Conservation (phyloP, 2,888 invertebrate genomes). For the Oxystoma pomonae region DNA sequence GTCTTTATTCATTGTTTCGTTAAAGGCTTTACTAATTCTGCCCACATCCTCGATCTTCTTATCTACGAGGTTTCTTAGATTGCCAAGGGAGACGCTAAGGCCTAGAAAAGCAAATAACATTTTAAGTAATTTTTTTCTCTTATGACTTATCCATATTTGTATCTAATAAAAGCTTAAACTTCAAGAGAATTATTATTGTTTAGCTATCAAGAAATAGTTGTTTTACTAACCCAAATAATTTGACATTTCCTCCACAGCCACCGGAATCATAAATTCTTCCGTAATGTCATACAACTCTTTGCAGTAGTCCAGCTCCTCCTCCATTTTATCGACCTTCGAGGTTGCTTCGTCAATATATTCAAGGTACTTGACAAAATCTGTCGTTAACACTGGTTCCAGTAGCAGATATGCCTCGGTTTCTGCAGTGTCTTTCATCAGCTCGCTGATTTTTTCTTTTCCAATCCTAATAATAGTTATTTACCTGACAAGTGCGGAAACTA, state of each 20-base stretch:
- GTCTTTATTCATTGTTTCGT: slow-evolving; percentile 71
- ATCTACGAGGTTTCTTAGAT: slow-evolving; percentile 65
- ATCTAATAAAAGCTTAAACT: too few species aligned
- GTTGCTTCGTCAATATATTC: slow-evolving; percentile 66
- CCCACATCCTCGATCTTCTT: slow-evolving; percentile 64
- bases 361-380: slow-evolving; percentile 68
- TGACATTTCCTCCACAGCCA: slow-evolving; percentile 67
- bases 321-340: slow-evolving; percentile 63
- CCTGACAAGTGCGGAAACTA: too few species aligned
- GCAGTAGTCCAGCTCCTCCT: slow-evolving; percentile 70
- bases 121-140: too few species aligned
- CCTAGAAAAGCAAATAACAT: too few species aligned
- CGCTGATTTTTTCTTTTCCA: slow-evolving; percentile 56
- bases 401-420: slow-evolving; percentile 60
- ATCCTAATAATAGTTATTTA: too few species aligned
- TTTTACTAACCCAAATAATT: slow-evolving; percentile 49
- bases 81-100: slow-evolving; percentile 59
- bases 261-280: slow-evolving; percentile 71
- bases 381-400: slow-evolving; percentile 64
- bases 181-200: too few species aligned
- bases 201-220: too few species aligned
- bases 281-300: slow-evolving; percentile 81
- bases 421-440: slow-evolving; percentile 57
- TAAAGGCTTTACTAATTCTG: slow-evolving; percentile 66
- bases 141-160: too few species aligned